phyloP scores from a whole-genome alignment of 2,888 invertebrate genomes.

The Drosophila affinis region DNA sequence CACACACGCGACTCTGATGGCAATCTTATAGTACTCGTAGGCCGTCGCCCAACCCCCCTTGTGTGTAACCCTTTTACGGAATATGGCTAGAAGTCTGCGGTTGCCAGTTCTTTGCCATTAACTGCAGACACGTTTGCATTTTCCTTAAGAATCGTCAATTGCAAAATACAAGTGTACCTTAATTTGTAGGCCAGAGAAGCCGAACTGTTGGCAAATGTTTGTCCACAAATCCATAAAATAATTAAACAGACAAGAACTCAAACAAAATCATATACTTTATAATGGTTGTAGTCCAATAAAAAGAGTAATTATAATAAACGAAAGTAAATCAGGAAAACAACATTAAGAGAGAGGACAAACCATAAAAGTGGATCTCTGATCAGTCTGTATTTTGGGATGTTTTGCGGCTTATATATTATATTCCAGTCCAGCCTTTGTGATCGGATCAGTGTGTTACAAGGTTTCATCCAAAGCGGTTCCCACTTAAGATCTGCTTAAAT shows the following conservation, averaged over 20 bases:
- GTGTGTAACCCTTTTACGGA: slow-evolving; percentile 4
- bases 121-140: slow-evolving; percentile 18
- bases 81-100: slow-evolving; percentile 21
- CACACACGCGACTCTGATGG: slow-evolving; percentile 22
- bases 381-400: neutral
- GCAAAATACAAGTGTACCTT: neutral
- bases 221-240: neutral
- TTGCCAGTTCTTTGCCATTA: slow-evolving; percentile 21
- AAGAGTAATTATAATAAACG: slow-evolving; percentile 6
- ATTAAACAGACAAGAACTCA: neutral
- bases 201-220: slow-evolving; percentile 7
- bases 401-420: too few relatives aligned
- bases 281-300: neutral
- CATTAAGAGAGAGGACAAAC: neutral
- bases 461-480: neutral
- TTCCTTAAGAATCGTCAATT: slow-evolving; percentile 22
- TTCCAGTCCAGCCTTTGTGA: neutral
- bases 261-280: neutral
- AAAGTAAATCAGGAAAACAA: slow-evolving; percentile 1
- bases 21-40: neutral
- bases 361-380: slow-evolving; percentile 4
- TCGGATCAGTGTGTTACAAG: neutral
- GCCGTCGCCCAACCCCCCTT: neutral
- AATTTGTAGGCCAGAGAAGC: slow-evolving; percentile 3
- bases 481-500: neutral